Conservation (phyloP, 2,113 vertebrate species). For the Perca flavescens region DNA sequence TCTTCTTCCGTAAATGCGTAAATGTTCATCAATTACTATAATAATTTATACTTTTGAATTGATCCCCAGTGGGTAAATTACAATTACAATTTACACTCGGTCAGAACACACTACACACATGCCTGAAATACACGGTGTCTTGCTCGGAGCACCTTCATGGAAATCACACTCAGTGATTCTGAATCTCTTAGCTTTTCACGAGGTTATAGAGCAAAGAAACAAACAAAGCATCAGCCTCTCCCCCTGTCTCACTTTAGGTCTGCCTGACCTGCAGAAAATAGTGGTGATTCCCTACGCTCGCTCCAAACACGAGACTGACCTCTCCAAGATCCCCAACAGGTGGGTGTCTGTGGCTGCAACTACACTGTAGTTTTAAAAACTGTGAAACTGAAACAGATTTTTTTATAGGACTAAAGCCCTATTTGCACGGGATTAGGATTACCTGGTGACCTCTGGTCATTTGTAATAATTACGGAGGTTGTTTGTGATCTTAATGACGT, state of each 20-base stretch:
- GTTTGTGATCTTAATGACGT: too few relatives aligned
- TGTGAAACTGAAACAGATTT: neutral
- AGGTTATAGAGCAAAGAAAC: neutral
- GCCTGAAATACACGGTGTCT: too few relatives aligned
- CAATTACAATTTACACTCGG: too few relatives aligned
- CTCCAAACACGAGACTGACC: conserved; percentile 88
- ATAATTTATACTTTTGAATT: too few relatives aligned
- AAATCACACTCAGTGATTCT: neutral
- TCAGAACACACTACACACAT: too few relatives aligned
- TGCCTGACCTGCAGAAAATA: conserved; percentile 92
- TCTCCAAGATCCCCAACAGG: conserved; percentile 93
- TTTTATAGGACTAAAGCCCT: neutral
- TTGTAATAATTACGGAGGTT: too few relatives aligned
- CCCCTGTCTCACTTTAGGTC: conserved; percentile 78
- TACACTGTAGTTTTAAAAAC: neutral
- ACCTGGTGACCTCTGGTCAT: too few relatives aligned
- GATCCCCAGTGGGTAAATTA: too few relatives aligned
- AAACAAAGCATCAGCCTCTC: neutral
- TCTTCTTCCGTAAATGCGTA: neutral
- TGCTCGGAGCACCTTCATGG: too few relatives aligned
- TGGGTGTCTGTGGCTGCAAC: conserved; percentile 20
- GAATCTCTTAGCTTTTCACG: neutral
- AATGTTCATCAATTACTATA: neutral
- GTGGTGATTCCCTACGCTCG: conserved; percentile 92
- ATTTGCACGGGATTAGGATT: too few relatives aligned